These are phyloP conservation scores for Cottoperca gobio DNA, from an alignment of 2,797 vertebrate genomes.

Conservation along the genomic window DNA sequence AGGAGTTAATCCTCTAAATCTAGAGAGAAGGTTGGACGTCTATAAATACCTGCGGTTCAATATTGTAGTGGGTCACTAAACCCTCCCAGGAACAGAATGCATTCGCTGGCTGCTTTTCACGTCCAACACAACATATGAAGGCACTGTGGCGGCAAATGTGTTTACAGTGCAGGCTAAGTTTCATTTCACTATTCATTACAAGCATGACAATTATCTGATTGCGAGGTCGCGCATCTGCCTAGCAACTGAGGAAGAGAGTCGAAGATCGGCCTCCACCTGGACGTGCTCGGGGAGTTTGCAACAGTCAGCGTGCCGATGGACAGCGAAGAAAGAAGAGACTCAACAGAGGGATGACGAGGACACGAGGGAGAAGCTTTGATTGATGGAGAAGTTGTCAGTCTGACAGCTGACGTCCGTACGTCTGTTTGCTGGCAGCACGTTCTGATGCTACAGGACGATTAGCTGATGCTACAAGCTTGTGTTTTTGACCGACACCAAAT, in stretches of 20 bases:
- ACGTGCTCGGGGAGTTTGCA: conserved; percentile 36
- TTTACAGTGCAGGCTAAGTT: not conserved
- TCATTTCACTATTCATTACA: not conserved
- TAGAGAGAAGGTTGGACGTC: conserved; percentile 32
- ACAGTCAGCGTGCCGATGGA: conserved; percentile 14
- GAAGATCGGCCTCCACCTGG: conserved; percentile 44
- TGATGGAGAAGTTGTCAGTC: conserved; percentile 73
- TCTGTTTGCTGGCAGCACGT: conserved; percentile 29
- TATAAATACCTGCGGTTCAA: conserved; percentile 59
- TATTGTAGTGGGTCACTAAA: conserved; percentile 39
- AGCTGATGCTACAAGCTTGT: no score
- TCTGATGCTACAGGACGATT: conserved; percentile 55
- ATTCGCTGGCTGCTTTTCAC: conserved; percentile 28
- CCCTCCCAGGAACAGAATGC: conserved; percentile 32
- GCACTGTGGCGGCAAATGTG: not conserved
- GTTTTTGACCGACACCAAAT: no score
- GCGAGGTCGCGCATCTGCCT: conserved; percentile 40
- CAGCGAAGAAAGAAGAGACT: conserved; percentile 18
- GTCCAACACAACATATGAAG: not conserved
- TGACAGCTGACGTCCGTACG: conserved; percentile 69
- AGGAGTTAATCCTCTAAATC: conserved; percentile 55
- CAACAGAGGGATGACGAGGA: conserved; percentile 59
- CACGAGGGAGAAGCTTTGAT: conserved; percentile 68
- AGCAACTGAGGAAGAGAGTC: conserved; percentile 31
- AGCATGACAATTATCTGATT: conserved; percentile 3